phyloP scores from a whole-genome alignment of 2,888 invertebrate genomes.

The Gastrophysa polygoni region DNA sequence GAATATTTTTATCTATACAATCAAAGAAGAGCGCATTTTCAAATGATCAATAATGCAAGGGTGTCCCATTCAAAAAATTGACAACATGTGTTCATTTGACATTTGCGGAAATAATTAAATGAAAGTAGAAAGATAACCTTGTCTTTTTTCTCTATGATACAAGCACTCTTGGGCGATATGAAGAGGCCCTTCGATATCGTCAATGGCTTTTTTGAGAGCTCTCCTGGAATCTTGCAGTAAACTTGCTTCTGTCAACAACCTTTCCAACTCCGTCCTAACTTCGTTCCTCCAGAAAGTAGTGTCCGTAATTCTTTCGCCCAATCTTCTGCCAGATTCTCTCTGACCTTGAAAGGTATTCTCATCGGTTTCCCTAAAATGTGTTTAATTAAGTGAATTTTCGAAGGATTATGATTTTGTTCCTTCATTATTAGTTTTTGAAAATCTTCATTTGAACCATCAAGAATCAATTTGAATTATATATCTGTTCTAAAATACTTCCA shows the following conservation, averaged over 20 bases:
- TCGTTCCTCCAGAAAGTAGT: conserved; percentile 94
- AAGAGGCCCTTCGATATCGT: conserved; percentile 86
- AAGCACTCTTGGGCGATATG: conserved; percentile 94
- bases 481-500: too few relatives aligned
- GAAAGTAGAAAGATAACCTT: too few relatives aligned
- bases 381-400: too few relatives aligned
- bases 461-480: too few relatives aligned
- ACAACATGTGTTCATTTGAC: too few relatives aligned
- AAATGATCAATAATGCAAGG: too few relatives aligned
- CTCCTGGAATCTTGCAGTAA: conserved; percentile 73
- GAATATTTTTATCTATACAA: too few relatives aligned
- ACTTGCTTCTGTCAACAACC: conserved; percentile 80
- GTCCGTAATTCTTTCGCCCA: conserved; percentile 91
- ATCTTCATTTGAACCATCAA: too few relatives aligned
- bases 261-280: conserved; percentile 83
- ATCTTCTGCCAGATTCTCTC: conserved; percentile 82
- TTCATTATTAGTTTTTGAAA: too few relatives aligned
- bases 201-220: conserved; percentile 72
- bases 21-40: too few relatives aligned
- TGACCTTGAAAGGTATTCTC: conserved; percentile 79
- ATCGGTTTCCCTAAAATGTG: conserved; percentile 71
- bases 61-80: too few relatives aligned
- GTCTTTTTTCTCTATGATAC: conserved; percentile 88
- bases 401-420: neutral
- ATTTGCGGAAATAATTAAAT: too few relatives aligned